Conservation (phyloP, 2,797 vertebrate genomes). For the Sebastes glaucus region DNA sequence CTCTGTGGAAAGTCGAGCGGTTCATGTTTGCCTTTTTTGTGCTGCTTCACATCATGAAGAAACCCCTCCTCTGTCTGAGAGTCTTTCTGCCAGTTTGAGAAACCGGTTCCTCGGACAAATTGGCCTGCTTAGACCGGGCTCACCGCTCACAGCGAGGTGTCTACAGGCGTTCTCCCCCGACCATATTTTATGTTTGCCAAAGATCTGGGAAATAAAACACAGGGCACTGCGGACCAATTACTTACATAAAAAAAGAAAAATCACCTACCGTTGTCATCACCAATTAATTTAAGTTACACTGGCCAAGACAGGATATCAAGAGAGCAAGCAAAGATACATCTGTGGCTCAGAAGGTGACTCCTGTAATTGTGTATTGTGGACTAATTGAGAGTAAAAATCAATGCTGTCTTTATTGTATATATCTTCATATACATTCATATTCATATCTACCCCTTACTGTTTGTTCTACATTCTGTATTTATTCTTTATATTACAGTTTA, state of each 20-base stretch:
- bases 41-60: conserved; percentile 12
- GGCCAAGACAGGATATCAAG: background rate
- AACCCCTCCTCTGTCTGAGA: conserved; percentile 10
- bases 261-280: background rate
- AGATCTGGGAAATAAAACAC: conserved; percentile 30
- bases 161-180: background rate
- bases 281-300: background rate
- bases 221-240: conserved; percentile 4
- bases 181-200: conserved; percentile 7
- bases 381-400: background rate
- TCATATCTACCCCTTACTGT: too few relatives aligned
- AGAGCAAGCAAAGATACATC: background rate
- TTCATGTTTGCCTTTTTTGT: conserved; percentile 2
- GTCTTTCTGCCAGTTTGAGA: conserved; percentile 23
- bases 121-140: conserved; percentile 9
- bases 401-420: too few relatives aligned
- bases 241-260: background rate
- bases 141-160: background rate
- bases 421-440: too few relatives aligned
- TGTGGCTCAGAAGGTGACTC: background rate
- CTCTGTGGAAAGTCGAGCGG: conserved; percentile 39
- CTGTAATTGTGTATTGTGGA: background rate
- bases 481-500: background rate
- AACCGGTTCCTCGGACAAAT: conserved; percentile 44
- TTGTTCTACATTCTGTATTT: background rate